A percentile compares a stretch with the other conserved stretches of the same genome.
These are phyloP conservation scores for Centropristis striata DNA, from an alignment of 2,113 vertebrate genomes.

Conservation along the genomic window DNA sequence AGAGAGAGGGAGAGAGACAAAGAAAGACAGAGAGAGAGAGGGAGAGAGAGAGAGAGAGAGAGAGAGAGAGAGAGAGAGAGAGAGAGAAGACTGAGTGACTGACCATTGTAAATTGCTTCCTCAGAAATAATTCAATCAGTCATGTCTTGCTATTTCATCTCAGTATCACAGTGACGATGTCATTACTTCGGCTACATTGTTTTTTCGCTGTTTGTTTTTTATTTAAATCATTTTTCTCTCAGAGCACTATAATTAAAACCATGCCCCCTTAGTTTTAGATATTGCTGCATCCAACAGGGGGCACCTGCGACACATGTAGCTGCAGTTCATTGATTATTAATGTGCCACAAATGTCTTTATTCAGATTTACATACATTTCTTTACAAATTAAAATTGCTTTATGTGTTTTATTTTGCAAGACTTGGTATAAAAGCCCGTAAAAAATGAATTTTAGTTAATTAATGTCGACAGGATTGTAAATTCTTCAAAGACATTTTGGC, in stretches of 20 bases:
- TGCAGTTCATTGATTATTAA: slow-evolving; percentile 20
- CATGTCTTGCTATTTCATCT: not conserved
- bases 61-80: slow-evolving; percentile 21
- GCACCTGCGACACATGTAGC: slow-evolving; percentile 61
- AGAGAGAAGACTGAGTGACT: slow-evolving; percentile 10
- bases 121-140: slow-evolving; percentile 36
- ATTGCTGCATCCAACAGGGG: slow-evolving; percentile 71
- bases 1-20: not conserved
- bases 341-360: not conserved
- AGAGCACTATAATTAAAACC: slow-evolving; percentile 43
- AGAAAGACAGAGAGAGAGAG: slow-evolving; percentile 22
- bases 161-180: not conserved
- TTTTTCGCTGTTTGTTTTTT: not conserved
- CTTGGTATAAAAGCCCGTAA: accelerated
- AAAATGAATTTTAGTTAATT: not conserved
- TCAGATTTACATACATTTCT: not conserved
- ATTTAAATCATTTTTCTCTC: slow-evolving; percentile 3
- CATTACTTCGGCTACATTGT: not conserved
- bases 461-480: not conserved
- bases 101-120: slow-evolving; percentile 35
- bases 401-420: not conserved
- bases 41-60: not conserved
- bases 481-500: not conserved
- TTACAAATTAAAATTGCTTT: not conserved
- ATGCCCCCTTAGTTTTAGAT: slow-evolving; percentile 5